These are phyloP conservation scores for Nettapus auritus DNA, from an alignment of 2,113 vertebrate species.

Conservation along the genomic window DNA sequence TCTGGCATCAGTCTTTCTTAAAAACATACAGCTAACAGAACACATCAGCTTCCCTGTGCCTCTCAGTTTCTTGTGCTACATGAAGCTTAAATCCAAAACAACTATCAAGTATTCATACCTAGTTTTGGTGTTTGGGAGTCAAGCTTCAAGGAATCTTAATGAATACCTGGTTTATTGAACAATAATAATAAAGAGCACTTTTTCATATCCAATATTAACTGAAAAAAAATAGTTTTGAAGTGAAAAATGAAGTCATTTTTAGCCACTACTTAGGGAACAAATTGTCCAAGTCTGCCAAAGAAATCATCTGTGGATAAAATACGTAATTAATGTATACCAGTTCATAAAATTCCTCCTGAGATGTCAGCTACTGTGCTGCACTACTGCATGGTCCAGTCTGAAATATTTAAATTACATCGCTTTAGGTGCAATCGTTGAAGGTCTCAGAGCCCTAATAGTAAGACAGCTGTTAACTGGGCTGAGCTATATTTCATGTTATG, in stretches of 20 bases:
- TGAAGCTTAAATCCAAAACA: background rate
- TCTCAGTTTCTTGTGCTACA: background rate
- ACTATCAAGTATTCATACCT: background rate
- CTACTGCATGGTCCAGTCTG: background rate
- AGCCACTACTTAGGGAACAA: background rate
- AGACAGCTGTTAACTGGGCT: background rate
- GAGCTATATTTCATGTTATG: background rate
- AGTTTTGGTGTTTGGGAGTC: background rate
- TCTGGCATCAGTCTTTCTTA: background rate
- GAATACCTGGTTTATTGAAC: background rate
- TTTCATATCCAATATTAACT: background rate
- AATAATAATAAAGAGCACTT: background rate
- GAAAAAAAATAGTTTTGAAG: background rate
- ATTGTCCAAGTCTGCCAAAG: background rate
- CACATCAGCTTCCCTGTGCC: background rate
- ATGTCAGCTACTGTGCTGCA: background rate
- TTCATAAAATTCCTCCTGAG: slow-evolving; percentile 1
- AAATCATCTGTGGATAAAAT: background rate
- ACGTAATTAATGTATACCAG: background rate
- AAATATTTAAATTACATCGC: background rate
- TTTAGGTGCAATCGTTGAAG: background rate
- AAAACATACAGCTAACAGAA: background rate
- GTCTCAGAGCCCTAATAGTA: background rate
- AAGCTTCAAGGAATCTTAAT: background rate
- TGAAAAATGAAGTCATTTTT: background rate